These are phyloP conservation scores for Cyanistes caeruleus DNA, from an alignment of 2,113 vertebrate genomes.

Conservation along the genomic window DNA sequence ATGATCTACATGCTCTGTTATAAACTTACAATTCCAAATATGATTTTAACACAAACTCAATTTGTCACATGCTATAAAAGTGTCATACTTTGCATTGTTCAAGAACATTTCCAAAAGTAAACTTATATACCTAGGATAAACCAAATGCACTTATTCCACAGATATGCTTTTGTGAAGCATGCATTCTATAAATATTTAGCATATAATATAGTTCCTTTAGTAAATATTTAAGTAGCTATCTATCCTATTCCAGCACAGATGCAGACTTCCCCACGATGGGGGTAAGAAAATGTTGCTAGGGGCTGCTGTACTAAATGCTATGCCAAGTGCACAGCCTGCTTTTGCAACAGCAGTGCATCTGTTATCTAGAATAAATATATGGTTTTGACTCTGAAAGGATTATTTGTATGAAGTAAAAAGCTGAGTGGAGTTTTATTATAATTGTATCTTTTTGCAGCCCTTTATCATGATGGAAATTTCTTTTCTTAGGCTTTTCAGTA, in stretches of 20 bases:
- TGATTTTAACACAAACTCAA: background rate
- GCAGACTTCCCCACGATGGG: background rate
- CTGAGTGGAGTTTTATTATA: background rate
- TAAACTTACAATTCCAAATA: background rate
- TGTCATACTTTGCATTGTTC: background rate
- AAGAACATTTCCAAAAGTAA: background rate
- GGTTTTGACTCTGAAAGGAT: background rate
- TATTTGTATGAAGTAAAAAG: background rate
- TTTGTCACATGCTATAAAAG: background rate
- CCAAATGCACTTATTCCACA: background rate
- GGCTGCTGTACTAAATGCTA: background rate
- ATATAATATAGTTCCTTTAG: slow-evolving; percentile 46
- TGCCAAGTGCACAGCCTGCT: background rate
- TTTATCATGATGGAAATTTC: background rate
- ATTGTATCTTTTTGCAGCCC: background rate
- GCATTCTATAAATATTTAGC: slow-evolving; percentile 34
- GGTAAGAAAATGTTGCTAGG: background rate
- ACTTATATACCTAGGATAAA: background rate
- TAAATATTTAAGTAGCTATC: slow-evolving; percentile 52
- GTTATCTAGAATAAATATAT: slow-evolving; percentile 56
- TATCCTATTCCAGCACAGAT: slow-evolving; percentile 32
- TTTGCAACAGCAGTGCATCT: background rate
- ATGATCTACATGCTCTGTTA: background rate
- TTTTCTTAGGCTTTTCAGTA: background rate
- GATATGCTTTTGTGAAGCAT: background rate